phyloP scores from a whole-genome alignment of 2,797 vertebrate species.

The Paramormyrops hopkinsi region DNA sequence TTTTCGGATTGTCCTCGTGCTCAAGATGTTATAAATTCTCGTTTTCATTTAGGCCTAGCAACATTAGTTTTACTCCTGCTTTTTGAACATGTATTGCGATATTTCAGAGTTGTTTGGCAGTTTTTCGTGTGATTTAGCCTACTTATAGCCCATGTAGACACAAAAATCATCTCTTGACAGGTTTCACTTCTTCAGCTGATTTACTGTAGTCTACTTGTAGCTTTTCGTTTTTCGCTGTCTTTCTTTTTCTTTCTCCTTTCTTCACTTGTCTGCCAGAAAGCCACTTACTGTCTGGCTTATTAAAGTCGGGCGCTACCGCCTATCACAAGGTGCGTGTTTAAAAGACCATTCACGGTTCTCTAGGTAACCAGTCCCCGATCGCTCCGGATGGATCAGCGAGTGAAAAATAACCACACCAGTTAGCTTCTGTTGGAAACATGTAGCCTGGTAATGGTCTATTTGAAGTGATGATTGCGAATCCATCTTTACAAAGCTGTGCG shows the following conservation, averaged over 20 bases:
- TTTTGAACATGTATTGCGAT: background rate
- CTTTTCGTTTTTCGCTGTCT: conserved; percentile 48
- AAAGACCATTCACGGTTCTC: conserved; percentile 74
- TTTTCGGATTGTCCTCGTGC: background rate
- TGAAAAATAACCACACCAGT: conserved; percentile 19
- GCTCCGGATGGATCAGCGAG: conserved; percentile 39
- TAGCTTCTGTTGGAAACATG: background rate
- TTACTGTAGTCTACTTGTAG: conserved; percentile 70
- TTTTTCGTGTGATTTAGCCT: background rate
- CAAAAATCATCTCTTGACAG: conserved; percentile 48
- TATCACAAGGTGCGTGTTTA: conserved; percentile 75
- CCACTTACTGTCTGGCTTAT: conserved; percentile 63
- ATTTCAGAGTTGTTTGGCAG: background rate
- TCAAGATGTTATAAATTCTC: background rate
- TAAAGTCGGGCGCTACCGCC: conserved; percentile 64
- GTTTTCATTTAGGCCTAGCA: background rate
- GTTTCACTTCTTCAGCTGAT: conserved; percentile 67
- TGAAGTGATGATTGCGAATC: background rate
- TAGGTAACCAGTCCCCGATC: conserved; percentile 73
- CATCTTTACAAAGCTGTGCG: background rate
- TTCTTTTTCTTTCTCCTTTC: conserved; percentile 54
- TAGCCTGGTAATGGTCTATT: background rate
- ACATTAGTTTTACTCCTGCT: background rate
- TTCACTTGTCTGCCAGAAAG: conserved; percentile 68
- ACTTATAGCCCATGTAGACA: background rate